A percentile compares a stretch with the other conserved stretches of the same genome.
These are phyloP conservation scores for roundworm (Caenorhabditis elegans) DNA, from an alignment of 1,140 invertebrate species.

Conservation along the genomic window DNA sequence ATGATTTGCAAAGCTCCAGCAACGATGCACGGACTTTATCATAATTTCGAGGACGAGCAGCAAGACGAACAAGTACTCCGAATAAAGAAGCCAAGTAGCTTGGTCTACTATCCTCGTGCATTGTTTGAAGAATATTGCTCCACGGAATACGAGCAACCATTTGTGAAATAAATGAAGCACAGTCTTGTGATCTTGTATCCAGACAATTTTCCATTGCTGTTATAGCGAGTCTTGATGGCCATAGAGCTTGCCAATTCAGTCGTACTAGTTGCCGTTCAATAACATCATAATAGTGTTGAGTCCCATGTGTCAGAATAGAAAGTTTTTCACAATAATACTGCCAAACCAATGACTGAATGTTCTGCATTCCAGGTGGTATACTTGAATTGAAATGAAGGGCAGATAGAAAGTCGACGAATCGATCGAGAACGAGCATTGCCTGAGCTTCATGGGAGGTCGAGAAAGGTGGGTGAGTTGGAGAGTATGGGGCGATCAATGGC, in stretches of 20 bases:
- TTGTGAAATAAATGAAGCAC: constrained; percentile 37
- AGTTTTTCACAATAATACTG: constrained; percentile 39
- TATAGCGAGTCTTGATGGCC: constrained; percentile 19
- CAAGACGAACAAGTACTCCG: neutral
- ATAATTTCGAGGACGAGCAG: neutral
- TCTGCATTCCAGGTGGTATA: constrained; percentile 38
- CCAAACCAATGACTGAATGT: constrained; percentile 38
- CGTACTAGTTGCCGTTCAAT: constrained; percentile 34
- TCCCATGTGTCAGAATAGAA: constrained; percentile 34
- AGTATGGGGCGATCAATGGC: constrained; percentile 24
- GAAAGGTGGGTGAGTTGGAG: constrained; percentile 39
- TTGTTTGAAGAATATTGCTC: neutral
- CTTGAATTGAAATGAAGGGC: constrained; percentile 26
- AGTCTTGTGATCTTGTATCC: neutral
- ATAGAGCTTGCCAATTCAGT: constrained; percentile 4
- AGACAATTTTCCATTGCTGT: constrained; percentile 39
- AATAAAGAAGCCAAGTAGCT: neutral
- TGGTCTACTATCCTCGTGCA: neutral
- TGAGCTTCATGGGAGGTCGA: constrained; percentile 26
- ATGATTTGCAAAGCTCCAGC: constrained; percentile 21
- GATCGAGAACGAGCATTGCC: constrained; percentile 23
- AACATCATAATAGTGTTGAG: constrained; percentile 34
- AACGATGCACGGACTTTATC: constrained; percentile 38
- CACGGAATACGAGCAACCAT: constrained; percentile 40
- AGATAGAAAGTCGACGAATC: constrained; percentile 38